Base-by-base conservation (phyloP, 2,113 vertebrate genomes). In the Callaeas wilsoni region DNA sequence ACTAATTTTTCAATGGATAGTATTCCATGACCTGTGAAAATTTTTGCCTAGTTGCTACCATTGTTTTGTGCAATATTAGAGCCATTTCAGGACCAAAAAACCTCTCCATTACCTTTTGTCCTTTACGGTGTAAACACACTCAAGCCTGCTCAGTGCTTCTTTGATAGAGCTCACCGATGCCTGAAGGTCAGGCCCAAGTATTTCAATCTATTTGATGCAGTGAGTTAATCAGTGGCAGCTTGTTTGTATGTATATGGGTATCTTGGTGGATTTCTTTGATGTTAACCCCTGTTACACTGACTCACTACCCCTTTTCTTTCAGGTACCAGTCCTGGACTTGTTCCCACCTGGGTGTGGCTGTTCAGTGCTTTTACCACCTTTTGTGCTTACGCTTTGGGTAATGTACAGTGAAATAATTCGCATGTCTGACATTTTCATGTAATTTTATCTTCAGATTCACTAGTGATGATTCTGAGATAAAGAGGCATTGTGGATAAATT, bases 371-470 rank as follows among this genome's bases (percentile, higher is more conserved):
- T 98, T 55, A 90, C 89, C 55, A 97, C 95, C 77, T 97, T 97
- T 79, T 97, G 95, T 94, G 96, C 97, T 91, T 98, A 97, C 1
- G 87, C 97, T 84, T 96, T 97, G 96, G 96, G 95, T 98, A 97
- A 97, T 71, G 67, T 96, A 94, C 49, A 33, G 35, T 73, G 37
- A 65, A 50, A 89, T 52, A 11, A 49, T 71, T 69, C 64, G 26
- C 27, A 62, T 5, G 3, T 65, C 37, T 76, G 33, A 23, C 0
- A 6, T 49, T n/a, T 94, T 64, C 33, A 21, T 53, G 9, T 44
- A 53, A 32, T 77, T 94, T 81, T 87, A 42, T 63, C 47, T 84
- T 33, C 33, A 44, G 21, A 37, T 37, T 76, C 19, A 8, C 18
- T 59, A 18, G 32, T 60, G 41, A 12, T 67, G 53, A n/a, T 67